A percentile compares a stretch with the other conserved stretches of the same genome.
Conservation (phyloP, 1,140 invertebrate species). For the Eumeta japonica region DNA sequence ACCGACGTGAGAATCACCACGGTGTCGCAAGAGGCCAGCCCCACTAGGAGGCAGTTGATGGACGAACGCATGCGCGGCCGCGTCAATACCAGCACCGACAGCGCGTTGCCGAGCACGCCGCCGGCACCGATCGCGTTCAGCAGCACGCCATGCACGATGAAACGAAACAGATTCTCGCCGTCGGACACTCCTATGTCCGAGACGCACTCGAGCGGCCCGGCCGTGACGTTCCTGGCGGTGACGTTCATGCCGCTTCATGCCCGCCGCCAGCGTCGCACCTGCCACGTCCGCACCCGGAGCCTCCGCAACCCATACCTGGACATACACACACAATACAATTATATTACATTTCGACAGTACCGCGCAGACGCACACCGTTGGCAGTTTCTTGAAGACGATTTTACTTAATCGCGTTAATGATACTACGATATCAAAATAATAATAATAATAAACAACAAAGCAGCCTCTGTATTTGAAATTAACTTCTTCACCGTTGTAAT, state of each 20-base stretch:
- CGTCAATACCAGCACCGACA: conserved; percentile 87
- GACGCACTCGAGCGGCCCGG: conserved; percentile 25
- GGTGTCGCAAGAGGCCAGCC: conserved; percentile 87
- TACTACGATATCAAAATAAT: too few relatives aligned
- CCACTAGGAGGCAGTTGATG: conserved; percentile 90
- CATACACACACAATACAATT: too few relatives aligned
- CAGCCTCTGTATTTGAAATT: too few relatives aligned
- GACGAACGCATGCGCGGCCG: conserved; percentile 91
- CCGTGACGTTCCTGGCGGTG: neutral
- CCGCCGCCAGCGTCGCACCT: conserved; percentile 2
- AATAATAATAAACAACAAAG: too few relatives aligned
- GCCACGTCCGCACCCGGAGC: neutral
- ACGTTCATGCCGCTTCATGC: conserved; percentile 5
- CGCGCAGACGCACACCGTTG: too few relatives aligned
- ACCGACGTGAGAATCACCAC: conserved; percentile 84
- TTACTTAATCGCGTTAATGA: too few relatives aligned
- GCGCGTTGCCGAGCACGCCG: conserved; percentile 85
- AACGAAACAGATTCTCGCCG: conserved; percentile 65
- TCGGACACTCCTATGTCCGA: conserved; percentile 45
- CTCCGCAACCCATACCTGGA: too few relatives aligned
- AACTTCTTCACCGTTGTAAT: too few relatives aligned
- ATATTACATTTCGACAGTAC: too few relatives aligned
- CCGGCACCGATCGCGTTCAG: conserved; percentile 79
- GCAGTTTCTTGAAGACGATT: too few relatives aligned
- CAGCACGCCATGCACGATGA: conserved; percentile 81